phyloP scores from a whole-genome alignment of 2,113 vertebrate species.

The Mystacornis crossleyi region DNA sequence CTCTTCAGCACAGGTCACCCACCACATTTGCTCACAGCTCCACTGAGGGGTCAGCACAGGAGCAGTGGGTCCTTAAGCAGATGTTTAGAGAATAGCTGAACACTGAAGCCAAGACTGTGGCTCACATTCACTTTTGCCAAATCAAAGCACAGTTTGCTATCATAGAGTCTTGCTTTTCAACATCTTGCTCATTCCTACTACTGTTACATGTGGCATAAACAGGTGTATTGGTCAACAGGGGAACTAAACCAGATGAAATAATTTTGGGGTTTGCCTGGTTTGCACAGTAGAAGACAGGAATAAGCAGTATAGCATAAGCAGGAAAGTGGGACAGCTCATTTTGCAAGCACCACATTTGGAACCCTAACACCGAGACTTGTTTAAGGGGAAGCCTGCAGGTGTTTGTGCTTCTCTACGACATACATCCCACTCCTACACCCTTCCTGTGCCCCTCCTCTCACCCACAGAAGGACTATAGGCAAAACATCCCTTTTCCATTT shows the following conservation, averaged over 20 bases:
- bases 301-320: not conserved
- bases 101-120: not conserved
- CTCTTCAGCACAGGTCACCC: not conserved
- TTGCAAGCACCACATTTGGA: not conserved
- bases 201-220: not conserved
- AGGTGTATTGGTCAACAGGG: not conserved
- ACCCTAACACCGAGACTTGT: not conserved
- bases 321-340: not conserved
- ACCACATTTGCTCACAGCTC: not conserved
- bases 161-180: not conserved
- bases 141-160: not conserved
- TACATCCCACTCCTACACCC: not conserved
- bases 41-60: not conserved
- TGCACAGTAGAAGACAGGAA: not conserved
- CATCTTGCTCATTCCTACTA: not conserved
- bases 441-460: not conserved
- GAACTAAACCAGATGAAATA: not conserved
- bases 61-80: not conserved
- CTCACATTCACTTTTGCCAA: not conserved
- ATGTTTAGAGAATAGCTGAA: not conserved
- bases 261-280: not conserved
- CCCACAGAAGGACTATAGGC: not conserved
- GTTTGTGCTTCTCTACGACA: not conserved
- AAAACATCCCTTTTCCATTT: not conserved
- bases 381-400: not conserved